Evolutionary conservation across 1,140 invertebrate genomes (phyloP).

Genomic region (Psix sp.): DNA sequence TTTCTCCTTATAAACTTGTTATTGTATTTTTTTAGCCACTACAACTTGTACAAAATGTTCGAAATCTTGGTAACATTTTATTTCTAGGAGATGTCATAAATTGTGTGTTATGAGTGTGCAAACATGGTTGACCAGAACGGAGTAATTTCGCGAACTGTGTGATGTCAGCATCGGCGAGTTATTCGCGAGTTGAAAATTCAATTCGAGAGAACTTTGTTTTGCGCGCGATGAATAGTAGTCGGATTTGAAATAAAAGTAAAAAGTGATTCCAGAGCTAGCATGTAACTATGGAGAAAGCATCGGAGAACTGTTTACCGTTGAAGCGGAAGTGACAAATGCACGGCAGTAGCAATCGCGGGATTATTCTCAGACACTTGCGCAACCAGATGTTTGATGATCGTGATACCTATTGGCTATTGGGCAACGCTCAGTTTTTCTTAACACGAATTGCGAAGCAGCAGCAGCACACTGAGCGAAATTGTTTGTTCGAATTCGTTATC

Average conservation of each 20-base stretch:
- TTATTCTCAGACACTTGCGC: conserved; percentile 52
- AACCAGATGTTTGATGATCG: conserved; percentile 45
- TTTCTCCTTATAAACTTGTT: no score
- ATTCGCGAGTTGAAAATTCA: background rate
- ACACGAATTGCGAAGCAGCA: conserved; percentile 1
- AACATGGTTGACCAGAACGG: no score
- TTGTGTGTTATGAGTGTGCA: no score
- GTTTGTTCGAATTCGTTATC: no score
- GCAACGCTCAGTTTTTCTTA: conserved; percentile 1
- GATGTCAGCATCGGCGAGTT: no score
- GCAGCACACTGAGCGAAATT: no score
- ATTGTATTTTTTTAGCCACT: no score
- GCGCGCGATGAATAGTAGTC: conserved; percentile 11
- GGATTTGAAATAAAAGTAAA: conserved; percentile 40
- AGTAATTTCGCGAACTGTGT: no score
- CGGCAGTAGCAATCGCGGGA: conserved; percentile 50
- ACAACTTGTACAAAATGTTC: no score
- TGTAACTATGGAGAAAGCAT: conserved; percentile 57
- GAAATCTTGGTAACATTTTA: no score
- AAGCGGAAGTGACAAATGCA: conserved; percentile 57
- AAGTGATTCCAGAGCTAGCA: conserved; percentile 40
- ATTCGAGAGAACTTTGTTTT: conserved; percentile 9
- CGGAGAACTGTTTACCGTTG: conserved; percentile 48
- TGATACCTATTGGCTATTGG: conserved; percentile 19
- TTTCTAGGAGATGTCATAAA: no score